These are phyloP conservation scores for Emydocephalus ijimae DNA, from an alignment of 2,113 vertebrate species.

Conservation along the genomic window DNA sequence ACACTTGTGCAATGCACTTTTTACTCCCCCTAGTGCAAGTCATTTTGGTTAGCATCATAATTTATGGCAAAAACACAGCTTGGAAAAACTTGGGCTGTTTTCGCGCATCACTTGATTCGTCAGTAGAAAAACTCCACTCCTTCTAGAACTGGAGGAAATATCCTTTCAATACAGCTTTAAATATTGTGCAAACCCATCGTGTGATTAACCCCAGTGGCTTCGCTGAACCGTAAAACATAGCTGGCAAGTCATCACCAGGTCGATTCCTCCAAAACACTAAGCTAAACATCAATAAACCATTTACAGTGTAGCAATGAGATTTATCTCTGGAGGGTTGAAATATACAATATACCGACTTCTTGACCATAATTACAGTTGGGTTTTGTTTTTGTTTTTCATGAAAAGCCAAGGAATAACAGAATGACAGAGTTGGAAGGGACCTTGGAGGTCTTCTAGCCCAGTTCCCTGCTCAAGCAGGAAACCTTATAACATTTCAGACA, in stretches of 20 bases:
- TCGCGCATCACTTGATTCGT: not conserved
- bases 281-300: not conserved
- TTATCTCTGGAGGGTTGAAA: not conserved
- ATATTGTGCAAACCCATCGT: not conserved
- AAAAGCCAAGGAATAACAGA: not conserved
- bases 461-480: not conserved
- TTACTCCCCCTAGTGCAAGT: not conserved
- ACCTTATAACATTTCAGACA: not conserved
- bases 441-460: not conserved
- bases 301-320: not conserved
- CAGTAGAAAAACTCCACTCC: not conserved
- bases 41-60: not conserved
- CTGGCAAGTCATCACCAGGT: not conserved
- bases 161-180: not conserved
- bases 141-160: not conserved
- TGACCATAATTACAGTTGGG: not conserved
- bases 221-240: not conserved
- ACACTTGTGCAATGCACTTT: not conserved
- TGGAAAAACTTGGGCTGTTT: not conserved
- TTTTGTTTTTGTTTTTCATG: not conserved
- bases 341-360: not conserved
- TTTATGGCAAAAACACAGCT: not conserved
- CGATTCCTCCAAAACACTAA: not conserved
- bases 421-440: not conserved
- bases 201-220: not conserved